A percentile compares a stretch with the other conserved stretches of the same genome.
Evolutionary conservation across 2,797 vertebrate genomes (phyloP).

Genomic region (Urosaurus nigricauda): DNA sequence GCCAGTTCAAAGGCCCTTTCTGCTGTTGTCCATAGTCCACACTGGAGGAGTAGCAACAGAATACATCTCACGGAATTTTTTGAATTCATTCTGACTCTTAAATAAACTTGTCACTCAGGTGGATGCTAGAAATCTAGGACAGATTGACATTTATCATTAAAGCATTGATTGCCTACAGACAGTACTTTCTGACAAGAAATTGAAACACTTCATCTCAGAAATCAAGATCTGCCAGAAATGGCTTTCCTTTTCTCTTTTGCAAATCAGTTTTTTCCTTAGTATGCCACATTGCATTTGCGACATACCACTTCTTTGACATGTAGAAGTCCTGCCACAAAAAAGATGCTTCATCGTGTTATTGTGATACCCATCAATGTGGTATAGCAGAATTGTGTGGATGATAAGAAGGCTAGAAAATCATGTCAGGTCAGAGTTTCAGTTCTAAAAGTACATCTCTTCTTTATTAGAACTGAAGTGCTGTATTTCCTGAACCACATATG

Average conservation of each 20-base stretch:
- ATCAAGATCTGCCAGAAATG: not conserved
- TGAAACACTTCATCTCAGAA: constrained; percentile 16
- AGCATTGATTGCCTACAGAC: constrained; percentile 20
- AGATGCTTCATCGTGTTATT: not conserved
- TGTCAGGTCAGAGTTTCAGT: constrained; percentile 8
- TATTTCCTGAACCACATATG: not conserved
- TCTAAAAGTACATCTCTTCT: constrained; percentile 14
- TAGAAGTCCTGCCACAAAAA: not conserved
- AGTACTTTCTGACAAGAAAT: constrained; percentile 38
- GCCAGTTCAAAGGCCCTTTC: constrained; percentile 74
- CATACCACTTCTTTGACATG: not conserved
- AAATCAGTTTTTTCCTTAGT: not conserved
- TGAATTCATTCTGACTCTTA: constrained; percentile 53
- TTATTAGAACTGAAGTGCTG: constrained; percentile 37
- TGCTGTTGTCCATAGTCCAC: constrained; percentile 52
- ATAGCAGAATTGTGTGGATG: not conserved
- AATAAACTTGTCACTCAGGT: constrained; percentile 40
- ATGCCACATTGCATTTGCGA: constrained; percentile 11
- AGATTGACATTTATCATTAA: constrained; percentile 34
- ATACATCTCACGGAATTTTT: constrained; percentile 28
- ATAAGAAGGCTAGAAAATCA: constrained; percentile 35
- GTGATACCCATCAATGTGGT: not conserved
- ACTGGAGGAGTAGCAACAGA: constrained; percentile 65
- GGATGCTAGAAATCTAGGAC: constrained; percentile 30
- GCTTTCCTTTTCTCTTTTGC: constrained; percentile 9